phyloP scores from a whole-genome alignment of 2,113 vertebrate species.

The Cavia aperea region DNA sequence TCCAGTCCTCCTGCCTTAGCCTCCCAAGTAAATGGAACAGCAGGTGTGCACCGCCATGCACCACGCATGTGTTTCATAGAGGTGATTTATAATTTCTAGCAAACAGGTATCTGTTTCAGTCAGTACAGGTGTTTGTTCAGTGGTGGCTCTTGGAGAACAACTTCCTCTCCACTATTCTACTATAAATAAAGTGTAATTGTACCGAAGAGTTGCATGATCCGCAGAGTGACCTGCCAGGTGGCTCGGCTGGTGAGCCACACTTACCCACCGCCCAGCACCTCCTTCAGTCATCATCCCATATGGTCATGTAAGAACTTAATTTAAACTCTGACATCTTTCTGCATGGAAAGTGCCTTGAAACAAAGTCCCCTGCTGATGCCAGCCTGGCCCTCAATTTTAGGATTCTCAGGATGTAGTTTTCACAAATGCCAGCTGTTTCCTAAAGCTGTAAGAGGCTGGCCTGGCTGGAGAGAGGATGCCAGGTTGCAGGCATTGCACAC shows the following conservation, averaged over 20 bases:
- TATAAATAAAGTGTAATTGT: not conserved
- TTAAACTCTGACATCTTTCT: not conserved
- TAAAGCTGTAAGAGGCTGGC: accelerated
- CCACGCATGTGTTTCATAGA: not conserved
- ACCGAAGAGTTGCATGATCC: not conserved
- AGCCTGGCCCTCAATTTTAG: not conserved
- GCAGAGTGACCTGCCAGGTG: not conserved
- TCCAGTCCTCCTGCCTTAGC: not conserved
- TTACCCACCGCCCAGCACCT: not conserved
- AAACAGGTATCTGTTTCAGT: not conserved
- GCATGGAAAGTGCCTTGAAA: not conserved
- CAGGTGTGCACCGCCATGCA: not conserved
- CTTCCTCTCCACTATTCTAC: not conserved
- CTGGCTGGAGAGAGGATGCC: not conserved
- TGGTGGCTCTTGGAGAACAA: not conserved
- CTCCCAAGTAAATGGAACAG: not conserved
- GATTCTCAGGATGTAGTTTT: not conserved
- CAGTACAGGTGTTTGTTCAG: not conserved
- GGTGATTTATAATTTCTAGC: not conserved
- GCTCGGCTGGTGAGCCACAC: not conserved
- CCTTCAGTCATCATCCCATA: not conserved
- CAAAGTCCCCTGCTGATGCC: not conserved
- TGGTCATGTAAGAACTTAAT: not conserved
- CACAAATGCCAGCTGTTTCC: accelerated
- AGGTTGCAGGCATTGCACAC: not conserved